Base-by-base conservation (phyloP, 2,888 invertebrate species). In the Torymus auratus region DNA sequence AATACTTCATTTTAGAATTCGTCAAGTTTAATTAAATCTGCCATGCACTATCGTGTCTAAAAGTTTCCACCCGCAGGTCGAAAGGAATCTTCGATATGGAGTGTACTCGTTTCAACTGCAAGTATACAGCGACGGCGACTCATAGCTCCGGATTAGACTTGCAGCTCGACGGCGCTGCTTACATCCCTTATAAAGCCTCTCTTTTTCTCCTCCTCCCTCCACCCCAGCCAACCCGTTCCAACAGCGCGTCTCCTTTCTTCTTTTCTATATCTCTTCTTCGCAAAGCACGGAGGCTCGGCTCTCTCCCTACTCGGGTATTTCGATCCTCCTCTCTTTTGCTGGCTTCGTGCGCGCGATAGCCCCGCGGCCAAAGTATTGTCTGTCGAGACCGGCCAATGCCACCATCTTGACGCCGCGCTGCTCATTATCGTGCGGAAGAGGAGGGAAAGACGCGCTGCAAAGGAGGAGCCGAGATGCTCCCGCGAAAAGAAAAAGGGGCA, bases 341-440 rank as follows among this genome's bases (percentile, higher is more conserved):
- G 86, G 84, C 86, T 84, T 85, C 86, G 86, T 85, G 86, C 88
- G 87, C 53, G 72, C 88, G 88, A 88, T 89, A 89, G 89, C 90
- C 91, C 90, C 85, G 89, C 90, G 90, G 90, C 90, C 89, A 88
- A 87, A 84, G 88, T 87, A 91, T 90, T 91, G 91, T 90, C 89
- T 90, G 83, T 86, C 84, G 87, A 85, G 87, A 85, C 87, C 88
- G 87, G 87, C 90, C 90, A 90, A 90, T 91, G 88, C 87, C 41
- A 41, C 41, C 41, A 41, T 41, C 86, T 65, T 41, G 41, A 14
- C 68, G 61, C 71, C 2, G 52, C 41, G 60, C 41, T 41, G 41
- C 71, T 71, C 75, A 80, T 80, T 80, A 76, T 67, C 75, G 60
- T 60, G 70, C 64, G 52, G 52, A 58, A 56, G 62, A 68, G 73